These are phyloP conservation scores for Meloidogyne floridensis DNA, from an alignment of 1,140 invertebrate species.

Conservation along the genomic window DNA sequence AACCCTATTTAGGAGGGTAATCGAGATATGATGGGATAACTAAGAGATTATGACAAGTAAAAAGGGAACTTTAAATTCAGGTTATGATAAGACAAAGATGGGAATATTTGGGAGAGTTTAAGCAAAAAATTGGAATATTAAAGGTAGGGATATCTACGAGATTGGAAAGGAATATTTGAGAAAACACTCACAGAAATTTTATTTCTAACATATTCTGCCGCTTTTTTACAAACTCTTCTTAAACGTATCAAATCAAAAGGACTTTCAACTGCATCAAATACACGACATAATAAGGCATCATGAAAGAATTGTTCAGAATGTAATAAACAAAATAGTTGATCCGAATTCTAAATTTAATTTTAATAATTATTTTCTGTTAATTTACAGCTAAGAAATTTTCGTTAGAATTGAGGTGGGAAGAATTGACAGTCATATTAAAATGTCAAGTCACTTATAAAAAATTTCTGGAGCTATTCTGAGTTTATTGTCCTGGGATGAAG, in stretches of 20 bases:
- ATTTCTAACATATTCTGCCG: conserved; percentile 6
- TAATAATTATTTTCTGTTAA: not conserved
- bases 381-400: not conserved
- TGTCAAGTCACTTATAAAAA: no score
- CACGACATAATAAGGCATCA: conserved; percentile 3
- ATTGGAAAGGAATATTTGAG: not conserved
- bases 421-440: no score
- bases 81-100: not conserved
- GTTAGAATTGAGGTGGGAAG: no score
- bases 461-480: no score
- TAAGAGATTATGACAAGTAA: not conserved
- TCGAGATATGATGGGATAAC: not conserved
- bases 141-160: not conserved
- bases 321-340: not conserved
- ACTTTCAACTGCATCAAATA: conserved; percentile 23
- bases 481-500: no score
- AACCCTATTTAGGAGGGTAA: no score
- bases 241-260: conserved; percentile 23
- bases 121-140: no score
- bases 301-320: conserved; percentile 1
- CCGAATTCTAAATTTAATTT: conserved; percentile 14
- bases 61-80: not conserved
- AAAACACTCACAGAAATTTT: conserved; percentile 6
- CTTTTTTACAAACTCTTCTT: conserved; percentile 5
- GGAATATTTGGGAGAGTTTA: not conserved